These are phyloP conservation scores for Elegia similella DNA, from an alignment of 2,888 invertebrate species.

Conservation along the genomic window DNA sequence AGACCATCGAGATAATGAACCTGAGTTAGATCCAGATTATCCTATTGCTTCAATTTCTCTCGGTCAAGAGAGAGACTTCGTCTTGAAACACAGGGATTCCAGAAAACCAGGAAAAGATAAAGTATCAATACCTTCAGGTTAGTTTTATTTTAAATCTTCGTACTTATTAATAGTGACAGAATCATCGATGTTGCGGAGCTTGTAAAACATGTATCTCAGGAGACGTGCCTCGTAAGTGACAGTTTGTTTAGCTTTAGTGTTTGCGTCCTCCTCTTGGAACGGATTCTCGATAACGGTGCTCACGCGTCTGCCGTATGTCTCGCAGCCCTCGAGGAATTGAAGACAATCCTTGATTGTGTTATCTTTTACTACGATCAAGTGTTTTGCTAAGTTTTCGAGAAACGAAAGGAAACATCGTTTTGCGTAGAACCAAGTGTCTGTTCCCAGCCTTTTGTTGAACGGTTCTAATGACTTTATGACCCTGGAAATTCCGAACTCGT, in stretches of 20 bases:
- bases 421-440: constrained; percentile 99
- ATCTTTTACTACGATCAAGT: constrained; percentile 93
- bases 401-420: constrained; percentile 97
- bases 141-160: constrained; percentile 74
- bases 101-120: constrained; percentile 71
- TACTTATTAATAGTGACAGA: constrained; percentile 78
- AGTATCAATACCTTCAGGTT: constrained; percentile 68
- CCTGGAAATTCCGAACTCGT: constrained; percentile 98
- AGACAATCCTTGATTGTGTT: constrained; percentile 93
- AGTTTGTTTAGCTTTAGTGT: constrained; percentile 91
- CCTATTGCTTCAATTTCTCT: constrained; percentile 87
- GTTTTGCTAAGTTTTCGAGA: constrained; percentile 94
- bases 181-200: constrained; percentile 81
- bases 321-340: constrained; percentile 94
- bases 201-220: constrained; percentile 90
- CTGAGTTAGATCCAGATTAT: constrained; percentile 80
- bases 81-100: constrained; percentile 83
- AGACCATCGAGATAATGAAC: constrained; percentile 87
- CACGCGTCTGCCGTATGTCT: constrained; percentile 91
- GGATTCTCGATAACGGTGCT: constrained; percentile 92
- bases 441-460: constrained; percentile 95
- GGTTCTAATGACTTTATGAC: constrained; percentile 98
- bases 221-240: constrained; percentile 95
- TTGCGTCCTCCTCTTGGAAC: constrained; percentile 85
- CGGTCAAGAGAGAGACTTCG: constrained; percentile 84